Evolutionary conservation across 1,140 invertebrate genomes (phyloP).

Genomic region (Pseudomyrmex sp.): DNA sequence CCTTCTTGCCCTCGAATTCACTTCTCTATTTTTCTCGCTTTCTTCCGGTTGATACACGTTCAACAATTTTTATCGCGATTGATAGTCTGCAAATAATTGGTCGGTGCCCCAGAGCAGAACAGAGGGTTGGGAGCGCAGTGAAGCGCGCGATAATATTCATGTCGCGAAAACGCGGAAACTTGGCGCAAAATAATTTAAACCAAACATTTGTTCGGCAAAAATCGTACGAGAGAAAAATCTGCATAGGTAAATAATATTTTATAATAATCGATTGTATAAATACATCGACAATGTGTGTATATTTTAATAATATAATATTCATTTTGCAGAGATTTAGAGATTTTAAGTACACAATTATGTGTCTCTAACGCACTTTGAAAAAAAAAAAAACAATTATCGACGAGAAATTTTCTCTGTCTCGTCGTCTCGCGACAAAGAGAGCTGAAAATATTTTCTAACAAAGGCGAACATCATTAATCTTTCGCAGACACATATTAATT

Average conservation of each 20-base stretch:
- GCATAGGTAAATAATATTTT: conserved; percentile 9
- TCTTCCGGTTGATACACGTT: background rate
- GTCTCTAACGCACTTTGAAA: no score
- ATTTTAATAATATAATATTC: no score
- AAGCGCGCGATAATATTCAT: conserved; percentile 3
- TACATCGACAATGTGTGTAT: no score
- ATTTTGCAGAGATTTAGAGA: no score
- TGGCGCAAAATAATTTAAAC: conserved; percentile 43
- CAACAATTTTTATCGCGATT: conserved; percentile 11
- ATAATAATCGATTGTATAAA: conserved; percentile 20
- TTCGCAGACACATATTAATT: conserved; percentile 41
- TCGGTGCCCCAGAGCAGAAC: background rate
- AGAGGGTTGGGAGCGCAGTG: background rate
- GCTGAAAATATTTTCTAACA: background rate
- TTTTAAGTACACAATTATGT: no score
- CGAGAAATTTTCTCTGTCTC: background rate
- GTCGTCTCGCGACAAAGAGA: background rate
- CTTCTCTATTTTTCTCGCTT: no score
- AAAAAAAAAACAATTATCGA: no score
- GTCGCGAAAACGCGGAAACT: conserved; percentile 4
- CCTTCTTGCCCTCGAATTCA: conserved; percentile 28
- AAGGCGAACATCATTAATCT: conserved; percentile 35
- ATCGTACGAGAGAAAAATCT: background rate
- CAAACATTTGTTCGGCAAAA: conserved; percentile 29
- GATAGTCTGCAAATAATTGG: conserved; percentile 43